Evolutionary conservation across 2,797 vertebrate species (phyloP), one percentile per base, ranked within the genome.

Genomic region (Mus spretus): DNA sequence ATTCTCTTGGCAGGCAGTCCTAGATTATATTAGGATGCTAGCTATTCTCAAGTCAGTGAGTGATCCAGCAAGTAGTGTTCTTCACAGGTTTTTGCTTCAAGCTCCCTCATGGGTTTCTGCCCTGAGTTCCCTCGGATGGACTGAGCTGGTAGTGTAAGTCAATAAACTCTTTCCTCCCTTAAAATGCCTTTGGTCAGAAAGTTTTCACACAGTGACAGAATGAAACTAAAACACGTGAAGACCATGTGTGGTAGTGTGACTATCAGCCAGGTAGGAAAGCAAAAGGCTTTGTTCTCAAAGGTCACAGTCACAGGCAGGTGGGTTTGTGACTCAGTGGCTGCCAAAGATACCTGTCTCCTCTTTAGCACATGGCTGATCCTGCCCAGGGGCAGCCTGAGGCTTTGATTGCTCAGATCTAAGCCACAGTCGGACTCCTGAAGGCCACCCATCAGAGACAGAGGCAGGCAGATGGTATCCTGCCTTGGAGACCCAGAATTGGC

Each of bases 221-320:
- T 70, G 22, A 15, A 53, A 6, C 47, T n/a, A 55, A 67, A 37
- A 55, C 47, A 6, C 15, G n/a, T 6, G 0, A 6, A 6, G 12
- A 28, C 3, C 7, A 24, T 75, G 53, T 4, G 1, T 37, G 65
- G n/a, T 10, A 4, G 24, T 3, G 8, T 10, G 3, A 50, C 1
- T 8, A 37, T 14, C 3, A 20, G 47, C 13, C 1, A 0, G 53
- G 24, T 31, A 0, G 12, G 87, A 40, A 28, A 81, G 55, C 50
- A 14, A 37, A 77, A 59, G 0, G 0, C 19, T 1, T n/a, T 0
- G 24, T 15, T 80, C 88, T 12, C 22, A 12, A 6, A 47, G 20
- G 77, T 24, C 57, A 3, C 6, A 31, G 34, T 3, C 3, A 5
- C 0, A 0, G 0, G 34, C 0, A 0, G 3, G 67, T 4, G 9